These are phyloP conservation scores for Phylloscopus trochiloides DNA, from an alignment of 2,113 vertebrate genomes.

Conservation along the genomic window DNA sequence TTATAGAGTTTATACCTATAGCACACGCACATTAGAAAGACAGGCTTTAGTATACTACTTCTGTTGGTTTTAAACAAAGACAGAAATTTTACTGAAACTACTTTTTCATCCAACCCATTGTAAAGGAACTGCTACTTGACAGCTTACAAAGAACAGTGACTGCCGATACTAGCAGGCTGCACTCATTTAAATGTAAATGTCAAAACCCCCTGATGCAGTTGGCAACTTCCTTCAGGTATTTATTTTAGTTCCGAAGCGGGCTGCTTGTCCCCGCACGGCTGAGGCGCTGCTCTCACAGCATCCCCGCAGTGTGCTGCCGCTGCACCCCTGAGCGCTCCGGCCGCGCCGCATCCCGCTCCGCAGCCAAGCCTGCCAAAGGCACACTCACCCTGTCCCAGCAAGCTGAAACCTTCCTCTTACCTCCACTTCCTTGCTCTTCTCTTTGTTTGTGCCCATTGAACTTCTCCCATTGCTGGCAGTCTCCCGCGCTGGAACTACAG, in stretches of 20 bases:
- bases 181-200: neutral
- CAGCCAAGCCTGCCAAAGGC: neutral
- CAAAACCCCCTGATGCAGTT: neutral
- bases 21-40: neutral
- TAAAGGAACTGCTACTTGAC: neutral
- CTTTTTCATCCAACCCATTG: neutral
- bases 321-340: neutral
- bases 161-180: neutral
- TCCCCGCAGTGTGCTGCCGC: neutral
- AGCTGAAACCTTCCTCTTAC: slow-evolving; percentile 76
- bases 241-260: neutral
- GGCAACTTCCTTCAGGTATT: neutral
- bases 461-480: slow-evolving; percentile 80
- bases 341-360: neutral
- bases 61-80: neutral
- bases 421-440: slow-evolving; percentile 85
- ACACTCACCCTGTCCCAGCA: neutral
- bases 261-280: neutral
- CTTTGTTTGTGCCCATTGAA: slow-evolving; percentile 81
- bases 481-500: slow-evolving; percentile 86
- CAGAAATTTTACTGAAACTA: neutral
- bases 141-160: neutral
- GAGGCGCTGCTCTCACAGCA: neutral
- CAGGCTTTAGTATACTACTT: neutral
- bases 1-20: neutral